These are phyloP conservation scores for Capromys pilorides DNA, from an alignment of 2,797 vertebrate species.

Conservation along the genomic window DNA sequence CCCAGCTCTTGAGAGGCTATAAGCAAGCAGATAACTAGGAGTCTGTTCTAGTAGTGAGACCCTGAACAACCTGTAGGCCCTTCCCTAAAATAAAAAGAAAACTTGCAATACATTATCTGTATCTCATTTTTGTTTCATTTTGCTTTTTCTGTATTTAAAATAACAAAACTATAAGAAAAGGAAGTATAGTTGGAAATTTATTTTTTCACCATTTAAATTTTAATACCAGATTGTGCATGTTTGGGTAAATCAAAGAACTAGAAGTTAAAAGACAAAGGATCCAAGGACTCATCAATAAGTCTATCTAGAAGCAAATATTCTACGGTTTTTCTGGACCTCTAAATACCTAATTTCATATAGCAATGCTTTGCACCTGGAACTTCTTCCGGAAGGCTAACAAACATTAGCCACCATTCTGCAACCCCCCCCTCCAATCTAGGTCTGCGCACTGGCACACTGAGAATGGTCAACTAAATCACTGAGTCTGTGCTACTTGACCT, in stretches of 20 bases:
- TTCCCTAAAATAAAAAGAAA: neutral
- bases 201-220: neutral
- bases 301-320: neutral
- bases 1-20: too few species aligned
- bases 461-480: neutral
- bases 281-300: neutral
- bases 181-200: neutral
- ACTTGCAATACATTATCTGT: neutral
- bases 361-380: neutral
- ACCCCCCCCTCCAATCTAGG: fast-evolving
- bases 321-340: neutral
- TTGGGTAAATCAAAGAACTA: neutral
- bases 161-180: neutral
- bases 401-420: too few species aligned
- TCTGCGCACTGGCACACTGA: neutral
- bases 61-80: too few species aligned
- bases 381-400: too few species aligned
- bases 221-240: neutral
- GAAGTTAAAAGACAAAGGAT: neutral
- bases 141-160: neutral
- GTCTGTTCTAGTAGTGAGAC: too few species aligned
- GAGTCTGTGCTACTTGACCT: neutral
- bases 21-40: too few species aligned
- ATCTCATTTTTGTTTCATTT: neutral
- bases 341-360: neutral